These are phyloP conservation scores for Eupithecia insigniata DNA, from an alignment of 2,888 invertebrate species.

Conservation along the genomic window DNA sequence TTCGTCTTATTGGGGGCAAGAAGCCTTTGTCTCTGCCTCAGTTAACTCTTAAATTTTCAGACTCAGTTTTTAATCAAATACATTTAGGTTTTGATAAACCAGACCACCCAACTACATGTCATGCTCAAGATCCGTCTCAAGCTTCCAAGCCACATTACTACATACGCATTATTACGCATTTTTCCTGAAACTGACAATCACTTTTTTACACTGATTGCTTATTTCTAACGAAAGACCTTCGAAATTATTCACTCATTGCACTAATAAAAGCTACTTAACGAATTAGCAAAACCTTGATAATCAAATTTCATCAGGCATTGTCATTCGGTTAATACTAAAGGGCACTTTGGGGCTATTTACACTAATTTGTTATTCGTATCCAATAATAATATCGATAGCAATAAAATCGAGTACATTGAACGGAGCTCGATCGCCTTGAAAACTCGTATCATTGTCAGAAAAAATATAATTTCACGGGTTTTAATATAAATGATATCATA, in stretches of 20 bases:
- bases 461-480: slow-evolving; percentile 46
- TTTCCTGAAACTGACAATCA: neutral
- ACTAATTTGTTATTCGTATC: slow-evolving; percentile 52
- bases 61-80: neutral
- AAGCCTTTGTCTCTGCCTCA: neutral
- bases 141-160: neutral
- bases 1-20: neutral
- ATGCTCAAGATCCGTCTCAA: neutral
- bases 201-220: neutral
- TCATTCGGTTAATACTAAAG: slow-evolving; percentile 23
- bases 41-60: neutral
- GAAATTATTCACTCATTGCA: neutral
- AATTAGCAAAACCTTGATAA: neutral
- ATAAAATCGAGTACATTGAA: slow-evolving; percentile 76
- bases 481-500: slow-evolving; percentile 48
- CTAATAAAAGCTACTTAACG: neutral
- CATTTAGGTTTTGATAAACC: neutral
- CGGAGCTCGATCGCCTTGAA: slow-evolving; percentile 75
- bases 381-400: slow-evolving; percentile 55
- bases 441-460: slow-evolving; percentile 59
- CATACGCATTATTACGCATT: neutral
- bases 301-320: slow-evolving; percentile 21
- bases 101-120: neutral
- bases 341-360: slow-evolving; percentile 44
- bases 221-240: neutral